Percentiles rank a stretch among this genome's conserved stretches.
Evolutionary conservation across 2,113 vertebrate genomes (phyloP).

Genomic region (Salvator merianae): DNA sequence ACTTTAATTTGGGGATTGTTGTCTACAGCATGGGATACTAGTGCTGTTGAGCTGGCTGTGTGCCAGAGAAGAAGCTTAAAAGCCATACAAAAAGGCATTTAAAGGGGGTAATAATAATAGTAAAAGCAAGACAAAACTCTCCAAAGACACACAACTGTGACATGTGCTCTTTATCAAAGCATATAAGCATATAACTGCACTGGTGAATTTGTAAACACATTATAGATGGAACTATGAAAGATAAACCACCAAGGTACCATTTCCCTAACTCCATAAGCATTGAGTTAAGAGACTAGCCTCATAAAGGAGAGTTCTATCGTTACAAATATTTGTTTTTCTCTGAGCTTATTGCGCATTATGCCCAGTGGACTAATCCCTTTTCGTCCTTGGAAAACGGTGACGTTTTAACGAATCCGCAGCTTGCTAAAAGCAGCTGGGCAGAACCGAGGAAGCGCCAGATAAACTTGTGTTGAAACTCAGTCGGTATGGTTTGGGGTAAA

Average conservation of each 20-base stretch:
- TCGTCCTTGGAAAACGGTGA: constrained; percentile 19
- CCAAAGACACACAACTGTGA: constrained; percentile 68
- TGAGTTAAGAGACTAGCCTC: constrained; percentile 66
- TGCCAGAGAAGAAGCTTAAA: constrained; percentile 65
- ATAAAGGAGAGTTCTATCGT: constrained; percentile 67
- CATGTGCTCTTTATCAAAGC: constrained; percentile 71
- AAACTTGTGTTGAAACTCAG: not conserved
- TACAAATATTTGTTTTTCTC: constrained; percentile 70
- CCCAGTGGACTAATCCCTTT: constrained; percentile 49
- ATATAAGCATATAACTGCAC: constrained; percentile 67
- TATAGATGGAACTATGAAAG: constrained; percentile 75
- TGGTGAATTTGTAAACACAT: constrained; percentile 74
- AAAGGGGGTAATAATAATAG: constrained; percentile 13
- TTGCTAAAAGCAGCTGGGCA: constrained; percentile 1
- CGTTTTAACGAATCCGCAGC: constrained; percentile 21
- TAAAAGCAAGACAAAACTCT: constrained; percentile 65
- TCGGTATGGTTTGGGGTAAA: not conserved
- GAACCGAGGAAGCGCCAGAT: constrained; percentile 28
- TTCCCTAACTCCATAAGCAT: constrained; percentile 67
- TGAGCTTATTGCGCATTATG: constrained; percentile 54
- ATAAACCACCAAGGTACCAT: constrained; percentile 73
- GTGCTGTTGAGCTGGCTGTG: constrained; percentile 60
- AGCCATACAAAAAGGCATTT: constrained; percentile 71
- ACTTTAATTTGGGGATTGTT: constrained; percentile 60
- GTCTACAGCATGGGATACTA: constrained; percentile 58